Percentiles rank a stretch among this genome's conserved stretches.
Conservation (phyloP, 2,888 invertebrate species). For the Operophtera brumata region DNA sequence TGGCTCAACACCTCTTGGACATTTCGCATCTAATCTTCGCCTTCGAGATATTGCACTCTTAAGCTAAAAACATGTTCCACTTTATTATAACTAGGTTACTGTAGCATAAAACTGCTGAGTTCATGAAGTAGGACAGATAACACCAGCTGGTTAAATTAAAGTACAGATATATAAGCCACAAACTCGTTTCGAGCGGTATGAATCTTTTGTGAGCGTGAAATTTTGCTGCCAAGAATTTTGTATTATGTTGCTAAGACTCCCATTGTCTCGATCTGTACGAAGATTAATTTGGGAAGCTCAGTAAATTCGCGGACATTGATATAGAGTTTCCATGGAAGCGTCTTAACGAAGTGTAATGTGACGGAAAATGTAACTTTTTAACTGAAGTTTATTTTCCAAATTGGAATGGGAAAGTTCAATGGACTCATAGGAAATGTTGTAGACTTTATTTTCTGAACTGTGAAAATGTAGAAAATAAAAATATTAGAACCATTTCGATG, state of each 20-base stretch:
- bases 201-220: constrained; percentile 54
- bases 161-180: constrained; percentile 28
- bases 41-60: constrained; percentile 11
- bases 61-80: constrained; percentile 10
- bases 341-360: constrained; percentile 1
- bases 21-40: constrained; percentile 13
- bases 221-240: constrained; percentile 55
- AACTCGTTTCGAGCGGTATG: constrained; percentile 46
- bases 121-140: constrained; percentile 13
- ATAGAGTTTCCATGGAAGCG: constrained; percentile 39
- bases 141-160: constrained; percentile 18
- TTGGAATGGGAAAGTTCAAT: not conserved
- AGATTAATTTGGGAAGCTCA: constrained; percentile 71
- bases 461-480: too few relatives aligned
- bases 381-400: not conserved
- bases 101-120: constrained; percentile 4
- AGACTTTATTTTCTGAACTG: too few relatives aligned
- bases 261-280: constrained; percentile 70
- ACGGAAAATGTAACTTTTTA: not conserved
- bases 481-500: too few relatives aligned
- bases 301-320: constrained; percentile 49
- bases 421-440: too few relatives aligned
- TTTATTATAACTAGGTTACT: constrained; percentile 8
- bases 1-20: too few relatives aligned
- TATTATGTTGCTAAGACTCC: constrained; percentile 64